Base-by-base conservation (phyloP, 1,140 invertebrate species). In the Solen grandis region DNA sequence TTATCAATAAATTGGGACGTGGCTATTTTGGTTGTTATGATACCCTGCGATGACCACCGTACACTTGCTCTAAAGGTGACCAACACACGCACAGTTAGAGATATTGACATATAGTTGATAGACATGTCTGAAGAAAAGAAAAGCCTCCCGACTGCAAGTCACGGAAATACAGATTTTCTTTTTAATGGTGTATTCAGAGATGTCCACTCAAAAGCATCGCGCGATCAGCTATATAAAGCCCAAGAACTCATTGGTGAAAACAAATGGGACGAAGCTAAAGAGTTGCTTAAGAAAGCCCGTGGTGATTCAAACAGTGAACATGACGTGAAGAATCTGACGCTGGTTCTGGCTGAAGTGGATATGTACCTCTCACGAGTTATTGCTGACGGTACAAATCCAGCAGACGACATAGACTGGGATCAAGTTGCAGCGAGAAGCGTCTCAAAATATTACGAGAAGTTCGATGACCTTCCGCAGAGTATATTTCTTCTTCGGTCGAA, bases 141-240 rank as follows among this genome's bases (percentile, higher is more conserved):
- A 46, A 81, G 69, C 63, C 41, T 84, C 50, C 70, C 70, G 1
- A 82, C 84, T 10, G 83, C 83, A 27, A 79, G 77, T 29, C 59
- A 87, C 59, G 81, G 84, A 8, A 70, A 86, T 52, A 72, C 77
- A 33, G 69, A 74, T 10, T 83, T 84, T 57, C 59, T 83, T 33
- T 87, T 87, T 65, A 84, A 85, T 54, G 85, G 85, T 0, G 69
- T 87, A 19, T 87, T 87, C 63, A 81, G 85, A 38, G 85, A 85
- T 54, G 85, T 85, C 14, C 85, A 84, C 65, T 62, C 65, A 16
- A 78, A 79, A 14, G 36, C 63, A 22, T 82, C 79, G 1, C 63
- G 84, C 14, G 76, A 81, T 1, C 72, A 77, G 46, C 62, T 87
- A 16, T 81, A 85, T 35, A 65, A 84, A 16, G 78, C 84, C 1